Conservation (phyloP, 2,797 vertebrate species). For the Halcyon leucocephala region DNA sequence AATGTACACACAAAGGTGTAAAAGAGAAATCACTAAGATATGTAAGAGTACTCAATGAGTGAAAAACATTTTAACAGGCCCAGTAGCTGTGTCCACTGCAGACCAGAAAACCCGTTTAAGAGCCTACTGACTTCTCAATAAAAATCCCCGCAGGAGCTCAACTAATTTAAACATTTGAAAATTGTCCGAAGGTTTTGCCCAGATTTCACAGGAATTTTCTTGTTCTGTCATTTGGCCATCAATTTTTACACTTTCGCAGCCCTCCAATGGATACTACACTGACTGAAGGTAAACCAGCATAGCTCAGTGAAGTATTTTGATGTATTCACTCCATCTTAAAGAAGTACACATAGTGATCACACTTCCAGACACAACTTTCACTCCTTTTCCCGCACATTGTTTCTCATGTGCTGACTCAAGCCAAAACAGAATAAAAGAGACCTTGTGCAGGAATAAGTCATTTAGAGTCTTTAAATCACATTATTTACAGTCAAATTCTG, state of each 20-base stretch:
- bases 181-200: background rate
- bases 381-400: background rate
- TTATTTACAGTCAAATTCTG: background rate
- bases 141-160: background rate
- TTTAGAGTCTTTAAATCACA: background rate
- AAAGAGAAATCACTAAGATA: background rate
- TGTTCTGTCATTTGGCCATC: background rate
- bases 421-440: background rate
- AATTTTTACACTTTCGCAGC: background rate
- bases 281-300: background rate
- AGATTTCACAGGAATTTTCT: background rate
- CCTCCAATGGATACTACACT: no score
- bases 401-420: background rate
- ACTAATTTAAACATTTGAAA: background rate
- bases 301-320: background rate
- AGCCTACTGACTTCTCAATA: background rate
- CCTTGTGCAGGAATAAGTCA: background rate
- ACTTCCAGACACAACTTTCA: background rate
- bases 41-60: background rate
- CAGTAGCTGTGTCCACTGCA: background rate
- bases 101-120: background rate
- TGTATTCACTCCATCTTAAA: background rate
- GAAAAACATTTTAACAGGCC: background rate
- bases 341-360: background rate
- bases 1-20: background rate